These are phyloP conservation scores for Carettochelys insculpta DNA, from an alignment of 2,113 vertebrate species.

Conservation along the genomic window DNA sequence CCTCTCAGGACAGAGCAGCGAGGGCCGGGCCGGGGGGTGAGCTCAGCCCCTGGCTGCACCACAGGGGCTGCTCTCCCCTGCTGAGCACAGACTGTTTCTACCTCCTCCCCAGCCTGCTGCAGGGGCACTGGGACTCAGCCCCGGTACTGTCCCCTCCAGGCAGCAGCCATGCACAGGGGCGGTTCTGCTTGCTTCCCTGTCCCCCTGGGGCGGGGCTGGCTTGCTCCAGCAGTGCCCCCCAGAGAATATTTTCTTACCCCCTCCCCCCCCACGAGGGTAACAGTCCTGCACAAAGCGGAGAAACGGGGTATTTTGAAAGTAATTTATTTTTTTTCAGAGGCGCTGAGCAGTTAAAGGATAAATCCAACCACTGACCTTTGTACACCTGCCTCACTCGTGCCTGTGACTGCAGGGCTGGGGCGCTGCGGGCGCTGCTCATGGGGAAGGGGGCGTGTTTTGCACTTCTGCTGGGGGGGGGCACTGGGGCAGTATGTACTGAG, in stretches of 20 bases:
- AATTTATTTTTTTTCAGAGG: conserved; percentile 74
- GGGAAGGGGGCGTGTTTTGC: no score
- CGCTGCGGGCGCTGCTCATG: no score
- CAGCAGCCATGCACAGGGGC: background rate
- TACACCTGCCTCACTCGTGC: conserved; percentile 32
- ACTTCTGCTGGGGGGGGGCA: no score
- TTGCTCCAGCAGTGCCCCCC: background rate
- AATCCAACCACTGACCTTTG: background rate
- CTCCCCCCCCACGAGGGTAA: no score
- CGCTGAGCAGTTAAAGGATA: background rate
- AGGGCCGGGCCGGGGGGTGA: no score
- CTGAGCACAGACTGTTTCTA: conserved; percentile 66
- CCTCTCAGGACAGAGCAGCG: background rate
- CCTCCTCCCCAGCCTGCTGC: conserved; percentile 49
- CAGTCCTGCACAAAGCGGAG: conserved; percentile 47
- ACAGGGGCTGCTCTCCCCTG: background rate
- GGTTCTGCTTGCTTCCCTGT: background rate
- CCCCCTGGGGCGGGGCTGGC: fast-evolving
- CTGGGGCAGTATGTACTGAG: no score
- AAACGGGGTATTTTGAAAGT: conserved; percentile 71
- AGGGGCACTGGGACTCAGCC: background rate
- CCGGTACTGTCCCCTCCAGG: fast-evolving
- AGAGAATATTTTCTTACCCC: conserved; percentile 40
- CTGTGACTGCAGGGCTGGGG: no score
- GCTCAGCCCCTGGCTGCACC: background rate